Conservation (phyloP, 1,140 invertebrate species). For the Drosophila kanapiae region DNA sequence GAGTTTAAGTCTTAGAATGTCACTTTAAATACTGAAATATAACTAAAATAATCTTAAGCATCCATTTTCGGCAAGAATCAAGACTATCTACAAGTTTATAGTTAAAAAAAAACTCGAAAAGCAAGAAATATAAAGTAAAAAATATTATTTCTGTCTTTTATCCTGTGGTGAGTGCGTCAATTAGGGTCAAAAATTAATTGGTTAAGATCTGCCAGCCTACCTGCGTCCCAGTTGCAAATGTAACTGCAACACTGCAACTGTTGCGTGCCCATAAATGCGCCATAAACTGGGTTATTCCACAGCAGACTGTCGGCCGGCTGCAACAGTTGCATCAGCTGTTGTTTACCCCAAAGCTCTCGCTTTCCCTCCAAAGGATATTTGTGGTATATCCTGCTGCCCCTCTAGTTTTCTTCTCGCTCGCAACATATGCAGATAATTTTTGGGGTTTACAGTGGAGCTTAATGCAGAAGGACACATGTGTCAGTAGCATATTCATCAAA, state of each 20-base stretch:
- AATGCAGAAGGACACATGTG: neutral
- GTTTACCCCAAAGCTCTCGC: conserved; percentile 21
- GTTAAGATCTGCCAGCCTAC: conserved; percentile 24
- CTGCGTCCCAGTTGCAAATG: conserved; percentile 26
- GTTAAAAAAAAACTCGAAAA: too few species aligned
- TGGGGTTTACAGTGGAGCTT: conserved; percentile 10
- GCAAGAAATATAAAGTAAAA: neutral
- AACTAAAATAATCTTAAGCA: too few species aligned
- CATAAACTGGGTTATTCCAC: conserved; percentile 66
- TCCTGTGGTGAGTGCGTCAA: neutral
- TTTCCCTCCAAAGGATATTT: neutral
- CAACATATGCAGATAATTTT: conserved; percentile 8
- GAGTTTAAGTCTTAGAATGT: too few species aligned
- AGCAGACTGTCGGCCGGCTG: conserved; percentile 43
- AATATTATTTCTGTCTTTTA: neutral
- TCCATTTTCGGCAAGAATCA: too few species aligned
- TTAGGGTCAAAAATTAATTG: conserved; percentile 7
- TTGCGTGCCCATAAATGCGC: conserved; percentile 72
- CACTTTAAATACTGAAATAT: too few species aligned
- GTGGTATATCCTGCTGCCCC: conserved; percentile 7
- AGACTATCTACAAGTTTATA: too few species aligned
- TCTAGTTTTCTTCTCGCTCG: conserved; percentile 8
- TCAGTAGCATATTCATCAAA: too few species aligned
- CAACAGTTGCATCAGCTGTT: conserved; percentile 73
- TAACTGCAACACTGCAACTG: conserved; percentile 21